These are phyloP conservation scores for Camelus bactrianus DNA, from an alignment of 2,113 vertebrate species.

Conservation along the genomic window DNA sequence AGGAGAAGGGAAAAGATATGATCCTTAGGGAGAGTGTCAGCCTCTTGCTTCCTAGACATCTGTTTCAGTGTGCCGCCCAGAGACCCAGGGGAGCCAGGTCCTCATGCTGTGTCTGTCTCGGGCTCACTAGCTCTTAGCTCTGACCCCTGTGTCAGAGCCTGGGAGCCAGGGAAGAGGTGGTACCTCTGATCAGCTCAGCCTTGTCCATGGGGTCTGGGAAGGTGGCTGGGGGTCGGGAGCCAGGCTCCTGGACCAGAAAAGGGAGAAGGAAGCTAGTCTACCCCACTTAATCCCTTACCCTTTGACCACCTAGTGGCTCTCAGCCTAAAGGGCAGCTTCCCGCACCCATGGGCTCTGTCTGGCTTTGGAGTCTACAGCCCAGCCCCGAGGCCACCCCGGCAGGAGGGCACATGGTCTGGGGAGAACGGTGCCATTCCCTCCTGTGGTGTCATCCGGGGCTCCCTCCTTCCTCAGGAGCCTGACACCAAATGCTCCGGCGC, in stretches of 20 bases:
- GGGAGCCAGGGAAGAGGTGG: not conserved
- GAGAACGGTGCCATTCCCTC: fast-evolving
- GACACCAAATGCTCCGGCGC: fast-evolving
- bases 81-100: too few relatives aligned
- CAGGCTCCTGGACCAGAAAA: not conserved
- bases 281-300: not conserved
- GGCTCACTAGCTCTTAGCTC: not conserved
- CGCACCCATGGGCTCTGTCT: fast-evolving
- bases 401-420: fast-evolving
- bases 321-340: not conserved
- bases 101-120: not conserved
- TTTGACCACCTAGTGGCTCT: fast-evolving
- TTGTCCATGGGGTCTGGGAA: not conserved
- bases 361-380: not conserved
- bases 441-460: fast-evolving
- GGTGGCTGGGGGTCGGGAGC: not conserved
- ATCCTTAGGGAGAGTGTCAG: not conserved
- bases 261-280: fast-evolving
- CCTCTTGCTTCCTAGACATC: not conserved
- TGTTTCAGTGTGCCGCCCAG: not conserved
- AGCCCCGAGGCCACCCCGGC: too few relatives aligned
- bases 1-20: not conserved
- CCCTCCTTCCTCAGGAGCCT: not conserved
- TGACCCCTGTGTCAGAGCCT: not conserved
- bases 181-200: not conserved